Evolutionary conservation across 2,888 invertebrate species (phyloP).

Genomic region (Hirtodrosophila confusa): DNA sequence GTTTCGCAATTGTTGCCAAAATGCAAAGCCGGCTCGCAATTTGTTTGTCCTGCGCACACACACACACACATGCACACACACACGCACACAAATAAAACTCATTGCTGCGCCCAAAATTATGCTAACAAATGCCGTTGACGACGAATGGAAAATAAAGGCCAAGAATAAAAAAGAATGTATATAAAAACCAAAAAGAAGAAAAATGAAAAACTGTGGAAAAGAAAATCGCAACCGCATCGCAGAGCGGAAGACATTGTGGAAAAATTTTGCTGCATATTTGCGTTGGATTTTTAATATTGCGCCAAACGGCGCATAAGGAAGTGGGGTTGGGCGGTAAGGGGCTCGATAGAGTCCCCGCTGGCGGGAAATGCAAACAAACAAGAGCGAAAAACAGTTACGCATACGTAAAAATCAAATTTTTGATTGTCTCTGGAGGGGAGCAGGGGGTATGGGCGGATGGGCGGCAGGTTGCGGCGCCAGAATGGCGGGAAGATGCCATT

Average conservation of each 20-base stretch:
- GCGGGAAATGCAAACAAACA: slow-evolving; percentile 46
- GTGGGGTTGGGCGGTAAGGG: not conserved
- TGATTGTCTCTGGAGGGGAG: slow-evolving; percentile 47
- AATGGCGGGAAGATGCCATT: slow-evolving; percentile 27
- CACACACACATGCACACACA: slow-evolving; percentile 12
- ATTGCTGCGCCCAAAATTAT: slow-evolving; percentile 63
- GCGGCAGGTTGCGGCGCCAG: not conserved
- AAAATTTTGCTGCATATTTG: slow-evolving; percentile 72
- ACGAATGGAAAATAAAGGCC: slow-evolving; percentile 19
- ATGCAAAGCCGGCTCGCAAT: slow-evolving; percentile 41
- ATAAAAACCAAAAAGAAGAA: slow-evolving; percentile 19
- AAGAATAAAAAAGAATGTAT: slow-evolving; percentile 22
- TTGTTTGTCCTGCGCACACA: slow-evolving; percentile 50
- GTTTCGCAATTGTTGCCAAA: slow-evolving; percentile 61
- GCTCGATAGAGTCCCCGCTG: not conserved
- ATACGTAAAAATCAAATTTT: slow-evolving; percentile 74
- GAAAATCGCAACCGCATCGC: slow-evolving; percentile 52
- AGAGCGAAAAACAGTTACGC: slow-evolving; percentile 62
- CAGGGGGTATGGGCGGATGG: not conserved
- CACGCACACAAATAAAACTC: slow-evolving; percentile 14
- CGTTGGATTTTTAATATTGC: slow-evolving; percentile 78
- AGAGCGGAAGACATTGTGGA: slow-evolving; percentile 60
- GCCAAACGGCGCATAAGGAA: slow-evolving; percentile 47
- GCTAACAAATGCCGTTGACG: slow-evolving; percentile 68
- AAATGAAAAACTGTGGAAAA: slow-evolving; percentile 22